Conservation (phyloP, 2,888 invertebrate species). For the Alcis repandata region DNA sequence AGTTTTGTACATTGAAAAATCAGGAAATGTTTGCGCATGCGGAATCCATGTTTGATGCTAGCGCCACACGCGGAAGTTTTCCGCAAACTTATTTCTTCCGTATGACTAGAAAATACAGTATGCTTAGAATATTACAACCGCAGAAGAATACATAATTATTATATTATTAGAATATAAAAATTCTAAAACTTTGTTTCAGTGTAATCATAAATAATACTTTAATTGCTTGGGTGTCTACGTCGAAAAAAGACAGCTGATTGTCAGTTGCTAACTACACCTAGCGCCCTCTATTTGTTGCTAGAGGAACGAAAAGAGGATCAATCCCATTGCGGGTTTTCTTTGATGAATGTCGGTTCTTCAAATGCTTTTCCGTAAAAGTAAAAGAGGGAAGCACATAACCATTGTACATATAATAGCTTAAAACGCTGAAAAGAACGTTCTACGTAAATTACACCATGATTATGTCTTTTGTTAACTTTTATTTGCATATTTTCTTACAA, state of each 20-base stretch:
- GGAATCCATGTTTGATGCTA: slow-evolving; percentile 52
- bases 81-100: slow-evolving; percentile 11
- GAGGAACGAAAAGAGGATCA: not conserved
- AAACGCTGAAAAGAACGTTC: too few species aligned
- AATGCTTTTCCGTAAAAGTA: not conserved
- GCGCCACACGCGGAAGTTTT: slow-evolving; percentile 56
- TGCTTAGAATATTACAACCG: too few species aligned
- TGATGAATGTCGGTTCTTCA: not conserved
- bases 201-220: too few species aligned
- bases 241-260: too few species aligned
- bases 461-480: too few species aligned
- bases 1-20: slow-evolving; percentile 72
- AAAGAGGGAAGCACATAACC: slow-evolving; percentile 15
- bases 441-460: too few species aligned
- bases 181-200: too few species aligned
- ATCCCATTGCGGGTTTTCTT: not conserved
- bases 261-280: not conserved
- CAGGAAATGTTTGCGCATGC: slow-evolving; percentile 74
- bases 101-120: too few species aligned
- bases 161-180: not conserved
- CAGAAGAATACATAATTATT: too few species aligned
- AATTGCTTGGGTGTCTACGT: too few species aligned
- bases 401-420: too few species aligned
- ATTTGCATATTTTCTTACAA: too few species aligned
- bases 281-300: slow-evolving; percentile 24